These are phyloP conservation scores for Haemorhous mexicanus DNA, from an alignment of 2,113 vertebrate genomes.

Conservation along the genomic window DNA sequence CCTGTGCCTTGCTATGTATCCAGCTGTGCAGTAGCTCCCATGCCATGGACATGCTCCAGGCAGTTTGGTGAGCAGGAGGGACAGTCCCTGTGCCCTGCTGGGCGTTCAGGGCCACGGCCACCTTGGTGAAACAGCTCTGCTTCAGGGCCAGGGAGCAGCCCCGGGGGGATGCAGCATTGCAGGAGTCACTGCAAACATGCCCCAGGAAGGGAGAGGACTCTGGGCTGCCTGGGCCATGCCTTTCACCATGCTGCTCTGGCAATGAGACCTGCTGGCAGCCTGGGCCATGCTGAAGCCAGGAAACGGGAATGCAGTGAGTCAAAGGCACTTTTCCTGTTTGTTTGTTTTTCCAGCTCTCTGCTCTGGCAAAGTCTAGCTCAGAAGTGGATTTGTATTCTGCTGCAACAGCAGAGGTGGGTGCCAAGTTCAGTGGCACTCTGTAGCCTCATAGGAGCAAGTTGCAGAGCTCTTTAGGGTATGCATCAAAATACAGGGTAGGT, in stretches of 20 bases:
- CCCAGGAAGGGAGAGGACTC: background rate
- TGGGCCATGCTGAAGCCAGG: background rate
- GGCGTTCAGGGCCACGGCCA: rapidly evolving
- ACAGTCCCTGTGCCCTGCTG: background rate
- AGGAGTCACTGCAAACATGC: background rate
- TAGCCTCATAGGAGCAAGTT: background rate
- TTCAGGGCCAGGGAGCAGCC: background rate
- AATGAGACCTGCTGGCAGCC: background rate
- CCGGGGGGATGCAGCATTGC: background rate
- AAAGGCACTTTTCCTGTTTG: background rate
- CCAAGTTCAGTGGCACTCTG: background rate
- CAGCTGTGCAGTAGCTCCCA: background rate
- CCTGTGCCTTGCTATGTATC: background rate
- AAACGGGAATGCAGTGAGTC: background rate
- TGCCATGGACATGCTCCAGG: background rate
- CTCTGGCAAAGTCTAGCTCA: background rate
- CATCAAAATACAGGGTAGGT: rapidly evolving
- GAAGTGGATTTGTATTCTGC: background rate
- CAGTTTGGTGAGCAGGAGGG: background rate
- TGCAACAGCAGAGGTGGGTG: background rate
- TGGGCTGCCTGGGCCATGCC: rapidly evolving
- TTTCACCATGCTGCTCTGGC: rapidly evolving
- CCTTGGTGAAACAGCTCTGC: background rate
- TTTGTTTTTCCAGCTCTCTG: background rate
- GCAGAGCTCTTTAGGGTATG: background rate